Conservation (phyloP, 2,797 vertebrate species). For the Sebastiscus tertius region DNA sequence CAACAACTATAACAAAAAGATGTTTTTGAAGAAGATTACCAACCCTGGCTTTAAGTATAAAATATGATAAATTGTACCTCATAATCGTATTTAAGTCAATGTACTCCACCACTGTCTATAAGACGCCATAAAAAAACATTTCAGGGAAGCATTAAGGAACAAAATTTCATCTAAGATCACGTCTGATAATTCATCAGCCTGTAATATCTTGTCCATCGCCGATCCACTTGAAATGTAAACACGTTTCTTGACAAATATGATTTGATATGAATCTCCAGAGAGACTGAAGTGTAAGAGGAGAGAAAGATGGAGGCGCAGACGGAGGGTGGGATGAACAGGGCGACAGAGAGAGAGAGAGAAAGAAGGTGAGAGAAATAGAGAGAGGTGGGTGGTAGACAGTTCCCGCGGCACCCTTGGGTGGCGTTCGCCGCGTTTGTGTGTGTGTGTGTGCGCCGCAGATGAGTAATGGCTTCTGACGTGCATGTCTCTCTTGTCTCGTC, state of each 20-base stretch:
- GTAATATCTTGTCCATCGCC: neutral
- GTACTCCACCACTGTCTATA: neutral
- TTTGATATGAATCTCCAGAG: constrained; percentile 26
- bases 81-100: neutral
- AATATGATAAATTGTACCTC: neutral
- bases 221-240: constrained; percentile 26
- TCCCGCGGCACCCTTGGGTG: constrained; percentile 66
- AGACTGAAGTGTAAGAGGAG: neutral
- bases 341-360: neutral
- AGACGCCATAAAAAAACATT: neutral
- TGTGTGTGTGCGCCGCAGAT: constrained; percentile 38
- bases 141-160: neutral
- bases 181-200: neutral
- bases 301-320: constrained; percentile 30
- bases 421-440: constrained; percentile 30
- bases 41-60: neutral
- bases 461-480: constrained; percentile 78
- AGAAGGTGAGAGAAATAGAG: constrained; percentile 45
- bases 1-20: neutral
- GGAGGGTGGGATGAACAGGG: constrained; percentile 31
- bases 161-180: neutral
- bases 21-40: neutral
- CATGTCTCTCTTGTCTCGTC: constrained; percentile 75
- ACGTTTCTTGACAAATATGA: constrained; percentile 22
- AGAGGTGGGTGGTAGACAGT: constrained; percentile 56